Conservation (phyloP, 2,797 vertebrate species). For the Parotocinclus haroldoi region DNA sequence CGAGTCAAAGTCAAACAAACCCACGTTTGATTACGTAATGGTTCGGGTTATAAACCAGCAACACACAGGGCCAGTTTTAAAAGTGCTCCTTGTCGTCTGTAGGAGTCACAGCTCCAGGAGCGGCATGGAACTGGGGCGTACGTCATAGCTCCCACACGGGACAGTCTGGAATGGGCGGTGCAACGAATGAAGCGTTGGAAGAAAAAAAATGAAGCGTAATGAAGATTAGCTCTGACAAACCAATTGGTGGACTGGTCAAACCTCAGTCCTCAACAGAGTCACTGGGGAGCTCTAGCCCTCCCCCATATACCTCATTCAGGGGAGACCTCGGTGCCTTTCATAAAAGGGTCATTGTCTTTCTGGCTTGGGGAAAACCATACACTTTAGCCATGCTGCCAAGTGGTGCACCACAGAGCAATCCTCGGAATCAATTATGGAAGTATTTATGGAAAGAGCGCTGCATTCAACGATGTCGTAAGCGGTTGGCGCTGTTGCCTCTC, state of each 20-base stretch:
- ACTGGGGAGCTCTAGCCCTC: neutral
- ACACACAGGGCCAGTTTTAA: no score
- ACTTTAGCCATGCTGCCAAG: slow-evolving; percentile 11
- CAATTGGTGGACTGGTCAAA: neutral
- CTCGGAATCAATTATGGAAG: slow-evolving; percentile 9
- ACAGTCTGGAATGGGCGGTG: no score
- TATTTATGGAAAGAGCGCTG: slow-evolving; percentile 3
- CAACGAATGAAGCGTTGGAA: no score
- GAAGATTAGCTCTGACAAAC: neutral
- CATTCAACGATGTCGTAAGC: no score
- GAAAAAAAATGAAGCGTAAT: no score
- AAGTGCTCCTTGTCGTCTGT: no score
- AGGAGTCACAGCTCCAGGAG: no score
- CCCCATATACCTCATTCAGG: slow-evolving; percentile 34
- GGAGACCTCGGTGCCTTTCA: slow-evolving; percentile 20
- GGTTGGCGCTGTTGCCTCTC: neutral
- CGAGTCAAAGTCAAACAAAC: neutral
- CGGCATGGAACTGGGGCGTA: no score
- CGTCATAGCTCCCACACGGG: no score
- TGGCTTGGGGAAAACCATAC: slow-evolving; percentile 17
- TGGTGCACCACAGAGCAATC: slow-evolving; percentile 33
- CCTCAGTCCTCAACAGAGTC: slow-evolving; percentile 4
- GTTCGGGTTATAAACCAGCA: no score
- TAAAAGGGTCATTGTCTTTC: slow-evolving; percentile 43
- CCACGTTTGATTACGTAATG: neutral